These are phyloP conservation scores for Drosophila gunungcola DNA, from an alignment of 1,140 invertebrate species.

Conservation along the genomic window DNA sequence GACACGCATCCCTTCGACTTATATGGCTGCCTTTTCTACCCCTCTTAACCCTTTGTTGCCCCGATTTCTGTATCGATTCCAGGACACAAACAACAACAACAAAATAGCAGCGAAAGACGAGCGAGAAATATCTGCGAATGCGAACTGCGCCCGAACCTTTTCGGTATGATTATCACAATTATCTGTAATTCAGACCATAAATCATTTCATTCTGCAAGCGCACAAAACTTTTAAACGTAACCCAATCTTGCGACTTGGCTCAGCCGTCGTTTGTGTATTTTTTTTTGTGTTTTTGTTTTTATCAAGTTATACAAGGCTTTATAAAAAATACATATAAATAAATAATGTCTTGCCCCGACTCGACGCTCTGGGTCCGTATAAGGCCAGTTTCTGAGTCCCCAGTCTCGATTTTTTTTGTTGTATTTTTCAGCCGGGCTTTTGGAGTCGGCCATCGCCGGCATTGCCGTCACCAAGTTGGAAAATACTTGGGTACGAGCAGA, in stretches of 20 bases:
- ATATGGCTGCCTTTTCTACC: slow-evolving; percentile 17
- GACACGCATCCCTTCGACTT: slow-evolving; percentile 52
- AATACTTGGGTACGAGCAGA: slow-evolving; percentile 49
- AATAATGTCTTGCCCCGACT: slow-evolving; percentile 57
- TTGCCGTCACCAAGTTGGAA: slow-evolving; percentile 61
- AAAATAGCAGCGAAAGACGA: neutral
- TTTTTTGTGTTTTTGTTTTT: slow-evolving; percentile 36
- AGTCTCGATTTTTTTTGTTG: too few relatives aligned
- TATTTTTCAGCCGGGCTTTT: too few relatives aligned
- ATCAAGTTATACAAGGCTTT: slow-evolving; percentile 71
- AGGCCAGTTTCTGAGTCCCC: slow-evolving; percentile 28
- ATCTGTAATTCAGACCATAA: slow-evolving; percentile 84
- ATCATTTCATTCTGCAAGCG: slow-evolving; percentile 79
- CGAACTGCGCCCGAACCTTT: slow-evolving; percentile 70
- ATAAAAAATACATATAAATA: slow-evolving; percentile 74
- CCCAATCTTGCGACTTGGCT: slow-evolving; percentile 62
- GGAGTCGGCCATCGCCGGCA: slow-evolving; percentile 29
- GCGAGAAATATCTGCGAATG: slow-evolving; percentile 60
- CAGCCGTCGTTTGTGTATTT: slow-evolving; percentile 2
- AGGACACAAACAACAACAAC: slow-evolving; percentile 11
- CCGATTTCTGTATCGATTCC: slow-evolving; percentile 72
- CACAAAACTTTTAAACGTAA: slow-evolving; percentile 74
- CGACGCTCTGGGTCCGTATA: slow-evolving; percentile 38
- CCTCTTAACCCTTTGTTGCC: slow-evolving; percentile 32
- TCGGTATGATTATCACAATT: slow-evolving; percentile 84